A percentile compares a stretch with the other conserved stretches of the same genome.
These are phyloP conservation scores for Caenorhabditis doughertyi DNA, from an alignment of 2,888 invertebrate genomes.

Conservation along the genomic window DNA sequence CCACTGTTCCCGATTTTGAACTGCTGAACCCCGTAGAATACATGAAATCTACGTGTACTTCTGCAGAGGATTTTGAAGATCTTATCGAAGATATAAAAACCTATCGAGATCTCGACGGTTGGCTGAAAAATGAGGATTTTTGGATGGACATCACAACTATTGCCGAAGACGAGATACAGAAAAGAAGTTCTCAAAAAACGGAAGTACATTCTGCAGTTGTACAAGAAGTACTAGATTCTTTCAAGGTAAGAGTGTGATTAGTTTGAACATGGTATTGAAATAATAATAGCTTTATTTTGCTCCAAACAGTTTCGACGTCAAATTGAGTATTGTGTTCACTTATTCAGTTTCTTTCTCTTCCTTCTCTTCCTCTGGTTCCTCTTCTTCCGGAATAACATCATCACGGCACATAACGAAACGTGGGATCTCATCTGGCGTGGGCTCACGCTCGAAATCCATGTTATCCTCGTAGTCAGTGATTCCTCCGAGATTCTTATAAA, in stretches of 20 bases:
- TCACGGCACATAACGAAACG: slow-evolving; percentile 55
- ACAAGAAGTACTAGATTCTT: slow-evolving; percentile 88
- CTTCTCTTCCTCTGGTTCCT: slow-evolving; percentile 14
- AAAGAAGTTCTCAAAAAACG: slow-evolving; percentile 33
- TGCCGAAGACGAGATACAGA: slow-evolving; percentile 62
- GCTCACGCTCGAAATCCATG: slow-evolving; percentile 78
- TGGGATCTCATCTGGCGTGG: slow-evolving; percentile 74
- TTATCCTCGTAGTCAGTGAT: slow-evolving; percentile 73
- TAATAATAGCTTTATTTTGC: not conserved
- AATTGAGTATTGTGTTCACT: slow-evolving; percentile 55
- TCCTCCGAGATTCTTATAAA: slow-evolving; percentile 65
- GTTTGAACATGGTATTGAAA: not conserved
- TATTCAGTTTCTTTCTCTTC: slow-evolving; percentile 84
- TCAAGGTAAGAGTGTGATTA: slow-evolving; percentile 31
- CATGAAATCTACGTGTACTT: slow-evolving; percentile 88
- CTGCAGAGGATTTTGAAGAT: slow-evolving; percentile 94
- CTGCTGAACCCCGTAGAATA: slow-evolving; percentile 98
- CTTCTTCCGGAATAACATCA: slow-evolving; percentile 10
- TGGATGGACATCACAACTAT: slow-evolving; percentile 96
- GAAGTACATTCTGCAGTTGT: slow-evolving; percentile 94
- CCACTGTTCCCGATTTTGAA: slow-evolving; percentile 92
- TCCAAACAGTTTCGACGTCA: not conserved
- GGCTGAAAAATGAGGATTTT: slow-evolving; percentile 91
- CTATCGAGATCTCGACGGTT: slow-evolving; percentile 91
- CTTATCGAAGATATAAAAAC: slow-evolving; percentile 93